Evolutionary conservation across 2,113 vertebrate species (phyloP).

Genomic region (Maccullochella peelii): DNA sequence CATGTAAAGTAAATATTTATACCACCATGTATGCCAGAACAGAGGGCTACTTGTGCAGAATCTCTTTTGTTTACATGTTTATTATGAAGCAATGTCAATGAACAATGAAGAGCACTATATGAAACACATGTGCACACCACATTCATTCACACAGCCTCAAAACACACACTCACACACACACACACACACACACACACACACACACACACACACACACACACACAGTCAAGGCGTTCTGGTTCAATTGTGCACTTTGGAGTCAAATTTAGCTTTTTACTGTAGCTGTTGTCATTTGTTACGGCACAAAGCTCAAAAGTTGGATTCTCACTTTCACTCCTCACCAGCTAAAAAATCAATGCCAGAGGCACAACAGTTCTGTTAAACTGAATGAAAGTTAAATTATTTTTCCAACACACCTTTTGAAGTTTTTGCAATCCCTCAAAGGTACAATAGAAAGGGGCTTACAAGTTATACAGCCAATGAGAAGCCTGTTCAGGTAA

Average conservation of each 20-base stretch:
- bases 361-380: constrained; percentile 52
- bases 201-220: not conserved
- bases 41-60: not conserved
- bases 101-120: not conserved
- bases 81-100: not conserved
- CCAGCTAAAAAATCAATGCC: constrained; percentile 38
- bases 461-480: constrained; percentile 51
- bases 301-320: constrained; percentile 64
- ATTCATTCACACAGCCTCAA: not conserved
- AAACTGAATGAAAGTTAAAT: constrained; percentile 68
- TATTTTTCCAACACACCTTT: constrained; percentile 71
- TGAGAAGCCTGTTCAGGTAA: constrained; percentile 46
- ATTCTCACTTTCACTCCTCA: constrained; percentile 31
- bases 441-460: constrained; percentile 57
- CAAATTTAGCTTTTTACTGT: constrained; percentile 28
- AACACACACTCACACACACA: not conserved
- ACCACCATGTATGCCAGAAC: not conserved
- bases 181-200: not conserved
- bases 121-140: not conserved
- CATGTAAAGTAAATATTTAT: not conserved
- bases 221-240: not conserved
- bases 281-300: constrained; percentile 59
- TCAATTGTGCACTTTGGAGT: constrained; percentile 17
- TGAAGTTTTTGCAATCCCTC: constrained; percentile 70
- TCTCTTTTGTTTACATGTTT: constrained; percentile 2